Evolutionary conservation across 2,797 vertebrate species (phyloP).

Genomic region (Erpetoichthys calabaricus): DNA sequence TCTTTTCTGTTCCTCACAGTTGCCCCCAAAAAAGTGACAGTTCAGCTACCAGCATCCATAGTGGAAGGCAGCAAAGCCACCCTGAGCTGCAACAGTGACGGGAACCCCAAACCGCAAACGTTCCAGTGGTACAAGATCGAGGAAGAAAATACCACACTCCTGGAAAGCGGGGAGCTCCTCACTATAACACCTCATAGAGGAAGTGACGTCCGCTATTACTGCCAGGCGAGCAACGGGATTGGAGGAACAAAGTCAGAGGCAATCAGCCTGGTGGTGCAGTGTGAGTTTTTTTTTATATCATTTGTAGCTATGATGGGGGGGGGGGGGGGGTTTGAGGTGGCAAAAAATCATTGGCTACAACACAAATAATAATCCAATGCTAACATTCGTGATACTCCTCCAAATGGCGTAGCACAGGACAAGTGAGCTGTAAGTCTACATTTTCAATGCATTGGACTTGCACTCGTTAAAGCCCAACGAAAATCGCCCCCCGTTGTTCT

Average conservation of each 20-base stretch:
- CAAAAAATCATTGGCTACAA: no score
- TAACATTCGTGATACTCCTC: no score
- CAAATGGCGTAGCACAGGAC: no score
- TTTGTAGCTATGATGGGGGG: no score
- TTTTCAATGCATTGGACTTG: no score
- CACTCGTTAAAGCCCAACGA: no score
- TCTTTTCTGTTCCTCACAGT: constrained; percentile 8
- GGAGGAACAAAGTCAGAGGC: constrained; percentile 6
- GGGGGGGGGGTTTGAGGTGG: no score
- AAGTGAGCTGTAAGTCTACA: no score
- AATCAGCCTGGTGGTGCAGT: constrained; percentile 6
- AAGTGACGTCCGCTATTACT: constrained; percentile 7
- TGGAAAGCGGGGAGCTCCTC: neutral
- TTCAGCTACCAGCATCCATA: neutral
- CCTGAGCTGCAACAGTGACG: constrained; percentile 8
- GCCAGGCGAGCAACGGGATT: constrained; percentile 8
- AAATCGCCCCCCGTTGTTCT: no score
- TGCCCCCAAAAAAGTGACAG: constrained; percentile 11
- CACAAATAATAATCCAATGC: no score
- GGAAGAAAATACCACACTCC: neutral
- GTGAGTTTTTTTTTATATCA: constrained; percentile 7
- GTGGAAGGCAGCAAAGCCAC: constrained; percentile 4
- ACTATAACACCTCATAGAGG: constrained; percentile 2
- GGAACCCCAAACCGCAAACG: constrained; percentile 7
- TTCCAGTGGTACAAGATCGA: constrained; percentile 11